Base-by-base conservation (phyloP, 1,140 invertebrate species). In the Zaprionus kolodkinae region DNA sequence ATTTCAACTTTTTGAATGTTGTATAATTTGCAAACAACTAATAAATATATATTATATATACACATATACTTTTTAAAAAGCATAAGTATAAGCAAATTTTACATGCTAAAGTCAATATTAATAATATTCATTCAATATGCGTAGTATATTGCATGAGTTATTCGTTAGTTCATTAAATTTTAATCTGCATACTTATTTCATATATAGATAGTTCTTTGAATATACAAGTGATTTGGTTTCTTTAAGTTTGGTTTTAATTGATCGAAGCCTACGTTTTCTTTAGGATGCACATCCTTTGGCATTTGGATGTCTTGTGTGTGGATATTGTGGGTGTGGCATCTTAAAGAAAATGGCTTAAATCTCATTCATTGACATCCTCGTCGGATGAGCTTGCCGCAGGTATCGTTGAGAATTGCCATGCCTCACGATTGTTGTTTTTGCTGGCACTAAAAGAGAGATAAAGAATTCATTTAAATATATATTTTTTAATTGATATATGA, bases 391-490 rank as follows among this genome's bases (percentile, higher is more conserved):
- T 93, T 54, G 92, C 94, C 82, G 94, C 94, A 48, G 95, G 94
- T 93, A 95, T 95, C 13, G 94, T 94, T 72, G 94, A 95, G 85
- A 95, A 95, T 35, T 87, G 84, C 95, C 95, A 95, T 78, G 94
- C 94, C 77, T 95, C 94, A 67, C 95, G 93, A 88, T 94, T 89
- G 61, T 89, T 92, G 11, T 80, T 94, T 78, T 94, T 94, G 21
- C 92, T 93, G 62, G 86, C 93, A 63, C 94, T 94, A 75, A 60
- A 35, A 6, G 50, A 64, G 74, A 9, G 11, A n/a, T 25, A 45
- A 15, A 30, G 48, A 70, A 35, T 35, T 35, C 12, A 48, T 50
- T 33, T 40, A 0, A 21, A 65, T 35, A 11, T 33, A 33, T 25
- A 15, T 33, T 21, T 10, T 63, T 56, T 45, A 9, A 1, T 54